Evolutionary conservation across 2,888 invertebrate genomes (phyloP).

Genomic region (Chaetoderma sp.): DNA sequence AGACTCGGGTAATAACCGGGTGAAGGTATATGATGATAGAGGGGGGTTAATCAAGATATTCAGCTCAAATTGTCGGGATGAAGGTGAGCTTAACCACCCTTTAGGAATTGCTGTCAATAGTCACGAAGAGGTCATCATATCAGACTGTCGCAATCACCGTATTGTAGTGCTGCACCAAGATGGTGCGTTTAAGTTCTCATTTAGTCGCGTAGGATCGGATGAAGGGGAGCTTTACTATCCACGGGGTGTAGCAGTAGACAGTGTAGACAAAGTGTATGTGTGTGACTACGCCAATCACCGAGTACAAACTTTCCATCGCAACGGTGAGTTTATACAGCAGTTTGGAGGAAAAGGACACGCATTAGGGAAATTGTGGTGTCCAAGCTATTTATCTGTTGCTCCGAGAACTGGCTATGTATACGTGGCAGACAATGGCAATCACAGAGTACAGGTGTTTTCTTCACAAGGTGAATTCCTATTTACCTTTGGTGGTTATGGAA

Average conservation of each 20-base stretch:
- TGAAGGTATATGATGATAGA: conserved; percentile 89
- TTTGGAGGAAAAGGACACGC: conserved; percentile 93
- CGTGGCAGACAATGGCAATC: conserved; percentile 98
- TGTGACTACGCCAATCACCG: conserved; percentile 99
- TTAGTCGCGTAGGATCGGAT: conserved; percentile 93
- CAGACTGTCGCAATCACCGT: conserved; percentile 94
- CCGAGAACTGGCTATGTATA: conserved; percentile 91
- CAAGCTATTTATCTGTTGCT: conserved; percentile 97
- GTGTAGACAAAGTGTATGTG: conserved; percentile 97
- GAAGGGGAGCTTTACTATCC: conserved; percentile 98
- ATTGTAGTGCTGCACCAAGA: conserved; percentile 91
- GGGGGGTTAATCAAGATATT: conserved; percentile 92
- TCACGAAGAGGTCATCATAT: conserved; percentile 96
- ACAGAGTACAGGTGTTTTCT: conserved; percentile 86
- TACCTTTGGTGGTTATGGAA: conserved; percentile 93
- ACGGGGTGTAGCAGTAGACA: conserved; percentile 98
- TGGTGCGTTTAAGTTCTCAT: conserved; percentile 89
- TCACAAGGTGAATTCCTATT: conserved; percentile 81
- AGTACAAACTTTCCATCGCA: conserved; percentile 85
- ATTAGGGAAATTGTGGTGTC: conserved; percentile 95
- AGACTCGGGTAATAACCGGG: conserved; percentile 98
- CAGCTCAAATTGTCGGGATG: conserved; percentile 93
- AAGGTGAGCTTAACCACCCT: conserved; percentile 97
- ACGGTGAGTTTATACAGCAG: conserved; percentile 97
- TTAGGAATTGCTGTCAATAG: conserved; percentile 97